Evolutionary conservation across 2,888 invertebrate genomes (phyloP).

Genomic region (Eilema griseolum): DNA sequence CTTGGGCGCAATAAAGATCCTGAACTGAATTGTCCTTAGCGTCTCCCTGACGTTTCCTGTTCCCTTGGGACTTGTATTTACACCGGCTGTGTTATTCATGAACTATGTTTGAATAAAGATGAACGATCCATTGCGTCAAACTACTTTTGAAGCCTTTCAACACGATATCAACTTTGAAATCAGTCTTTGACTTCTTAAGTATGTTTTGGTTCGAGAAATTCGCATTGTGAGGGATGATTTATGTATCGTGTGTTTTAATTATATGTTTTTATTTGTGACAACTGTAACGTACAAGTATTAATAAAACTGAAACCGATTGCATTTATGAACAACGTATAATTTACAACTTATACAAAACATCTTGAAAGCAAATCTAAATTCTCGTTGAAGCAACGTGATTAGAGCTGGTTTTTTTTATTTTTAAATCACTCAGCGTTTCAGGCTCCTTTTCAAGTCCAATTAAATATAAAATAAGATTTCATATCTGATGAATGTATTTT

Average conservation of each 20-base stretch:
- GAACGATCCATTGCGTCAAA: constrained; percentile 66
- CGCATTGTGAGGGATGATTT: background rate
- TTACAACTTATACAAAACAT: background rate
- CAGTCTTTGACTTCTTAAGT: constrained; percentile 23
- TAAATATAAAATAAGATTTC: background rate
- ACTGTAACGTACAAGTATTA: background rate
- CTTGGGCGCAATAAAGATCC: constrained; percentile 77
- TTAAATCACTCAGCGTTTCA: background rate
- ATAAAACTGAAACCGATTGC: background rate
- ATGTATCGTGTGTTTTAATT: background rate
- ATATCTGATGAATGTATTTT: background rate
- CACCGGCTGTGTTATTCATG: constrained; percentile 81
- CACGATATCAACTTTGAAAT: constrained; percentile 48
- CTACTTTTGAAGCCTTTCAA: constrained; percentile 65
- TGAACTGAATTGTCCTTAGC: constrained; percentile 70
- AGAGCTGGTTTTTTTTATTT: no score
- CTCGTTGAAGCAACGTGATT: background rate
- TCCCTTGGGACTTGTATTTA: constrained; percentile 73
- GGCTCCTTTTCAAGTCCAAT: background rate
- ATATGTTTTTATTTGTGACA: background rate
- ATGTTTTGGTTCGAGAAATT: constrained; percentile 13
- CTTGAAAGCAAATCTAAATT: background rate
- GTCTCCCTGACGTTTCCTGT: constrained; percentile 61
- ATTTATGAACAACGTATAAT: background rate
- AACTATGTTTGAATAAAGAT: constrained; percentile 81